Percentiles rank a stretch among this genome's conserved stretches.
phyloP scores from a whole-genome alignment of 2,888 invertebrate species.

The Phengaris arion region DNA sequence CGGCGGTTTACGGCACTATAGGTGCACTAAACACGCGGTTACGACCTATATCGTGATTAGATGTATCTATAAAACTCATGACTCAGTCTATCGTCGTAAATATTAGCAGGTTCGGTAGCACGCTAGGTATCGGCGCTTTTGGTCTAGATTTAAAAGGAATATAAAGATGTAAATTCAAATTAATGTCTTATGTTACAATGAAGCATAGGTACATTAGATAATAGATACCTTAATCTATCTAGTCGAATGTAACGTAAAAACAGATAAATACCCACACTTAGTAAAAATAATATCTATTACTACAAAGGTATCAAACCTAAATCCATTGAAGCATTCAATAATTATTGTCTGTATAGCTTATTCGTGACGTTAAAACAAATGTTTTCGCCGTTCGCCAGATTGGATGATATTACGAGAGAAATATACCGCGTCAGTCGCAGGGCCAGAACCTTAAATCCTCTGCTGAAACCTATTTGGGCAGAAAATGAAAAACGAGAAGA shows the following conservation, averaged over 20 bases:
- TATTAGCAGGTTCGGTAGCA: conserved; percentile 18
- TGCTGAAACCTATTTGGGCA: conserved; percentile 26
- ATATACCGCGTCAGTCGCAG: conserved; percentile 25
- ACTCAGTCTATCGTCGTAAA: conserved; percentile 19
- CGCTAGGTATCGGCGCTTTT: conserved; percentile 1
- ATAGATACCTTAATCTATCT: too few species aligned
- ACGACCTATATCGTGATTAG: conserved; percentile 23
- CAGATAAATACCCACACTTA: neutral
- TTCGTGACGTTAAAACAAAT: conserved; percentile 24
- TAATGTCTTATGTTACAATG: too few species aligned
- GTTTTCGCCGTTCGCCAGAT: conserved; percentile 20
- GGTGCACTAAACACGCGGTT: conserved; percentile 7
- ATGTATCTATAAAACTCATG: conserved; percentile 25
- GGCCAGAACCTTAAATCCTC: conserved; percentile 24
- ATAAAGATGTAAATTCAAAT: neutral
- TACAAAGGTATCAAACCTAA: neutral
- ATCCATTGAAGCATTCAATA: neutral
- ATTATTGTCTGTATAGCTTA: conserved; percentile 26
- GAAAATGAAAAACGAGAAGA: conserved; percentile 28
- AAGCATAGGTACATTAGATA: too few species aligned
- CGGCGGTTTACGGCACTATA: conserved; percentile 4
- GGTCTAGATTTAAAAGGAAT: neutral
- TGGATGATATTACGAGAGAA: conserved; percentile 18
- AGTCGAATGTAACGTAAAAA: neutral
- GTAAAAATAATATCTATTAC: neutral